Evolutionary conservation across 2,113 vertebrate genomes (phyloP).

Genomic region (Leptocoma aspasia): DNA sequence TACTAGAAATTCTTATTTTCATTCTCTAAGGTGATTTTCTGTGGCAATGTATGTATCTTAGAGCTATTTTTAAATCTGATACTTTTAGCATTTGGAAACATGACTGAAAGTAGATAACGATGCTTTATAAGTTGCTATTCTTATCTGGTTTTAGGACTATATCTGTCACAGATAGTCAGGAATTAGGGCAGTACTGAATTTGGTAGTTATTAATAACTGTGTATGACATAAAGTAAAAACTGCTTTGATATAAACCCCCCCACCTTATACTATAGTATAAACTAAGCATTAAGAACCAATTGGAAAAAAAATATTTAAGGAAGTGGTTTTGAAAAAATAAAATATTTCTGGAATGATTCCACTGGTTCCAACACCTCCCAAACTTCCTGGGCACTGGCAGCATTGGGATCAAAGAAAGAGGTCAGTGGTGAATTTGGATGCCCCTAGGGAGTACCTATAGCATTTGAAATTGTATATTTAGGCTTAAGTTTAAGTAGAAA

Average conservation of each 20-base stretch:
- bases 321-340: not conserved
- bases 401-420: not conserved
- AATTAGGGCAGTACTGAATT: not conserved
- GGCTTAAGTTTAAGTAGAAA: not conserved
- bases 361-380: not conserved
- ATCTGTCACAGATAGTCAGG: not conserved
- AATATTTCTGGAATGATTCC: not conserved
- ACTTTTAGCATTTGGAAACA: not conserved
- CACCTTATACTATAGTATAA: not conserved
- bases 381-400: not conserved
- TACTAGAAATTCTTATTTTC: not conserved
- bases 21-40: not conserved
- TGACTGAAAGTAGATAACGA: not conserved
- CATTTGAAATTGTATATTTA: not conserved
- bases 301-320: not conserved
- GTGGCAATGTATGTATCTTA: not conserved
- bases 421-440: not conserved
- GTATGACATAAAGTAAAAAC: not conserved
- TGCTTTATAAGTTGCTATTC: not conserved
- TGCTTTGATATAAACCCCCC: fast-evolving
- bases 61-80: not conserved
- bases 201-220: not conserved
- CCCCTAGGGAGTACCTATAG: too few species aligned
- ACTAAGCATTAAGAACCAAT: not conserved
- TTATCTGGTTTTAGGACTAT: not conserved